These are phyloP conservation scores for Macroglossus sobrinus DNA, from an alignment of 2,113 vertebrate genomes.

Conservation along the genomic window DNA sequence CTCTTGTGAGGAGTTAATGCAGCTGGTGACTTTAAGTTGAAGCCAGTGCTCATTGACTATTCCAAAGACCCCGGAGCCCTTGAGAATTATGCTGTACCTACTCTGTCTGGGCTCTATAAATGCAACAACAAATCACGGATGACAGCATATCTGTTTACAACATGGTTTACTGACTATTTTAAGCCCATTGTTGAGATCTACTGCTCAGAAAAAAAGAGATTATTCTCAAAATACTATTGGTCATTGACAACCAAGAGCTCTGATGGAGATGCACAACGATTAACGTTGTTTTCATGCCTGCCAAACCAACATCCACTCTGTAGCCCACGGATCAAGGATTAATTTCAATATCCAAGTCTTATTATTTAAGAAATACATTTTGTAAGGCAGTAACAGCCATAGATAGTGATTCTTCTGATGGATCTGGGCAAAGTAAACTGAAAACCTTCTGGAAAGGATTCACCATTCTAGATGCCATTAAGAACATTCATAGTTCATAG, in stretches of 20 bases:
- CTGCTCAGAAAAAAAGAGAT: not conserved
- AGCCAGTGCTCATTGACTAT: not conserved
- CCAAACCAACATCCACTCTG: not conserved
- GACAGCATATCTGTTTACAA: not conserved
- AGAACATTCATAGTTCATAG: not conserved
- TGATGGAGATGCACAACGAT: not conserved
- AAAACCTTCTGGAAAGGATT: not conserved
- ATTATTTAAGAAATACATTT: not conserved
- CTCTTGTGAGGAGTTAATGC: not conserved
- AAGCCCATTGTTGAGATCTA: not conserved
- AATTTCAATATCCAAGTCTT: not conserved
- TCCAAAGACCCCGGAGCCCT: not conserved
- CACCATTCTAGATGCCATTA: not conserved
- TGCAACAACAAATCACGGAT: not conserved
- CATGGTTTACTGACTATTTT: not conserved
- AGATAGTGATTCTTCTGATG: not conserved
- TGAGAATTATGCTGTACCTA: not conserved
- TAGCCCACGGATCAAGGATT: not conserved
- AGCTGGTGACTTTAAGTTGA: not conserved
- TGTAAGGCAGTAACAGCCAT: not conserved
- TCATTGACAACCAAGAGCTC: not conserved
- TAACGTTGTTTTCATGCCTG: not conserved
- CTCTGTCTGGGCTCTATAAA: not conserved
- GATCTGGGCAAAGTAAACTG: not conserved
- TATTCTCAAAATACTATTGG: not conserved